Conservation (phyloP, 1,140 invertebrate species). For the Plectrocnemia conspersa region DNA sequence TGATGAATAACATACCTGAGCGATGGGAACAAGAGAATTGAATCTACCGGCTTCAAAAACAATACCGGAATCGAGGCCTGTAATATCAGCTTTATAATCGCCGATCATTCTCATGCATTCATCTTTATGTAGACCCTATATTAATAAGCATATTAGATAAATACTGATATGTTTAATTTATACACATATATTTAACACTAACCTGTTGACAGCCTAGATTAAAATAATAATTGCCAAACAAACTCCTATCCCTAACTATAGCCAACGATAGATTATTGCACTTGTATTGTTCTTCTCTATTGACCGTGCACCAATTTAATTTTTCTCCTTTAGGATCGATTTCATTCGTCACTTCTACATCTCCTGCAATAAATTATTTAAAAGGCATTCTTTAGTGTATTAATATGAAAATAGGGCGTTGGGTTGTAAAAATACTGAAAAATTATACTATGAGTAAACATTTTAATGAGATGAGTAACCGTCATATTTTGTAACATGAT, state of each 20-base stretch:
- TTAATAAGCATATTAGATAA: no score
- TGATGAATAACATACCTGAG: constrained; percentile 53
- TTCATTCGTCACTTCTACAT: no score
- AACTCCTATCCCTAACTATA: constrained; percentile 57
- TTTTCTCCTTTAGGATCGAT: constrained; percentile 11
- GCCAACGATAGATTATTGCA: constrained; percentile 67
- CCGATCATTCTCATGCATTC: constrained; percentile 78
- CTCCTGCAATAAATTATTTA: no score
- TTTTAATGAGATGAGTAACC: constrained; percentile 4
- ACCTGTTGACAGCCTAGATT: constrained; percentile 61
- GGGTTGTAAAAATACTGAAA: no score
- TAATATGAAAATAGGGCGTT: no score
- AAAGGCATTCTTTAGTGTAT: no score
- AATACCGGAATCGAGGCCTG: constrained; percentile 87
- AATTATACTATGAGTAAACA: constrained; percentile 5
- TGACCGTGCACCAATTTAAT: constrained; percentile 71
- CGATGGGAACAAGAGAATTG: constrained; percentile 86
- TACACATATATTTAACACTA: background rate
- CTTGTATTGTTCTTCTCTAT: constrained; percentile 66
- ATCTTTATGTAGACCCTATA: constrained; percentile 68
- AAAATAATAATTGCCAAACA: constrained; percentile 60
- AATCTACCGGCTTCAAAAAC: constrained; percentile 88
- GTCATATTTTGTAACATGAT: background rate
- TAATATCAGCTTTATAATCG: constrained; percentile 74
- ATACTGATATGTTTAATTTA: background rate